Evolutionary conservation across 2,113 vertebrate species (phyloP).

Genomic region (Sterna hirundo): DNA sequence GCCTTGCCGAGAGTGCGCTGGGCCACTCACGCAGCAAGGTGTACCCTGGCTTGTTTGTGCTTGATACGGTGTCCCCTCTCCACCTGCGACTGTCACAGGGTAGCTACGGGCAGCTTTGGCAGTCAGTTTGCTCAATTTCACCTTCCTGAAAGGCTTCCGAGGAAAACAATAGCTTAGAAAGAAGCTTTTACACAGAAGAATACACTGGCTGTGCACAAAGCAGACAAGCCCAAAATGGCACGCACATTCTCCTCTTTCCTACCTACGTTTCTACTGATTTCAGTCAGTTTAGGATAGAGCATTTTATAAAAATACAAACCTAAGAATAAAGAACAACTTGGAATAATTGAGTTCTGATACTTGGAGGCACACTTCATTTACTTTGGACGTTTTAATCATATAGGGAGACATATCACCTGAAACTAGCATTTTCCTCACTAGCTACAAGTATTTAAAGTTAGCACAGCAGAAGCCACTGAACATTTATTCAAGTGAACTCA

Average conservation of each 20-base stretch:
- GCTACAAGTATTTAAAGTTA: slow-evolving; percentile 9
- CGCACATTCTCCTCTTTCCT: neutral
- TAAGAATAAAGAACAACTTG: neutral
- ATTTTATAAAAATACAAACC: neutral
- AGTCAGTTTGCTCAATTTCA: neutral
- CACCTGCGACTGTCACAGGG: neutral
- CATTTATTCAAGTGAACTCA: slow-evolving; percentile 53
- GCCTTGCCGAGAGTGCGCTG: neutral
- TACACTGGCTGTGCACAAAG: neutral
- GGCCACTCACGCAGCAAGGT: neutral
- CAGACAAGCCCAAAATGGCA: neutral
- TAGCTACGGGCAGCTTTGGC: neutral
- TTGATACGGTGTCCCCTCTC: neutral
- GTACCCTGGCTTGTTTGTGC: too few species aligned
- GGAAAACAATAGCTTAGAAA: neutral
- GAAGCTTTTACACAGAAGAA: neutral
- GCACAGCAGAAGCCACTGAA: slow-evolving; percentile 28
- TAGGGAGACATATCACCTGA: neutral
- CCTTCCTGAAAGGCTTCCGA: neutral
- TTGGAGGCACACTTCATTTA: neutral
- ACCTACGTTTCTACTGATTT: neutral
- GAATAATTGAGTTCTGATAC: neutral
- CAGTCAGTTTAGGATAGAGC: neutral
- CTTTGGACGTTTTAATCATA: slow-evolving; percentile 18
- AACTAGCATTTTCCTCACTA: neutral